A percentile compares a stretch with the other conserved stretches of the same genome.
Conservation (phyloP, 2,888 invertebrate genomes). For the Patella depressa region DNA sequence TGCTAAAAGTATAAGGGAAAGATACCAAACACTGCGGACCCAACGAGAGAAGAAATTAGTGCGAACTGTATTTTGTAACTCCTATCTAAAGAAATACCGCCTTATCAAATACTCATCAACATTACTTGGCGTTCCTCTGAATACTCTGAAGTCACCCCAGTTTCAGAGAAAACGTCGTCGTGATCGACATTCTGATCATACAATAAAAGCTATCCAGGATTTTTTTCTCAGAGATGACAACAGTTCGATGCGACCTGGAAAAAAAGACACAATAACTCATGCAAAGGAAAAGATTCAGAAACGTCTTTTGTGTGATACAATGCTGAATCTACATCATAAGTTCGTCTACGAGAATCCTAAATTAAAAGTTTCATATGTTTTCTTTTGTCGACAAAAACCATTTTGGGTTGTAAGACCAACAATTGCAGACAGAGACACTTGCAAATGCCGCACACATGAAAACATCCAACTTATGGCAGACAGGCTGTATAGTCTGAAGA, state of each 20-base stretch:
- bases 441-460: slow-evolving; percentile 37
- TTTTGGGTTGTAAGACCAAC: slow-evolving; percentile 36
- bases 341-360: slow-evolving; percentile 24
- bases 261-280: slow-evolving; percentile 6
- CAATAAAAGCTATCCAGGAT: too few relatives aligned
- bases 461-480: slow-evolving; percentile 31
- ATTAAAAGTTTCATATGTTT: slow-evolving; percentile 36
- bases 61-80: too few relatives aligned
- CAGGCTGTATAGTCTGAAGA: slow-evolving; percentile 18
- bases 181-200: too few relatives aligned
- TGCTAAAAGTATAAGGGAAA: too few relatives aligned
- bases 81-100: too few relatives aligned
- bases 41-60: too few relatives aligned
- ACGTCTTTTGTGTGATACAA: slow-evolving; percentile 31
- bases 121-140: too few relatives aligned
- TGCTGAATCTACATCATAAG: slow-evolving; percentile 38
- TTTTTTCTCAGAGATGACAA: slow-evolving; percentile 33
- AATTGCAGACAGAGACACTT: slow-evolving; percentile 39
- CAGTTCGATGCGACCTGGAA: slow-evolving; percentile 38
- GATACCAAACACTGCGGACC: too few relatives aligned
- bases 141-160: too few relatives aligned
- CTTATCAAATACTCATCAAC: too few relatives aligned
- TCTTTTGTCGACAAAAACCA: slow-evolving; percentile 36
- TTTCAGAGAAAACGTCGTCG: too few relatives aligned
- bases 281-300: slow-evolving; percentile 34